Evolutionary conservation across 2,797 vertebrate genomes (phyloP).

Genomic region (Molothrus ater): DNA sequence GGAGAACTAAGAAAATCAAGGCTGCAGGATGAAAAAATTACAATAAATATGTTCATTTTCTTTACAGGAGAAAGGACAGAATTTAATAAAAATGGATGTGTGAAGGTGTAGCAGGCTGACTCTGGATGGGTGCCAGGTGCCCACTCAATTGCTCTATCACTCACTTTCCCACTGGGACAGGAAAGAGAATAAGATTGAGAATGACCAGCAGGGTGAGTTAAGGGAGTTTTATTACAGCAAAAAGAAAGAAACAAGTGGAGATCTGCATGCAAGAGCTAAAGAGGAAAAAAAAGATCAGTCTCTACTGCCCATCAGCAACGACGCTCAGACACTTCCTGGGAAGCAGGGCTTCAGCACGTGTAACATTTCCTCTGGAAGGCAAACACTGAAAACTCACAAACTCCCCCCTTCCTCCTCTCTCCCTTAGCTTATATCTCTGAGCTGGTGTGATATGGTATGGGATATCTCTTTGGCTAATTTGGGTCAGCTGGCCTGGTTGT

Average conservation of each 20-base stretch:
- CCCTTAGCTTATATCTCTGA: not conserved
- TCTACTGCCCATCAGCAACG: not conserved
- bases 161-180: not conserved
- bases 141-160: not conserved
- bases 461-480: not conserved
- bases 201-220: not conserved
- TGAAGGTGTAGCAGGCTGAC: not conserved
- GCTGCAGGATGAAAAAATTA: not conserved
- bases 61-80: not conserved
- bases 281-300: not conserved
- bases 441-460: not conserved
- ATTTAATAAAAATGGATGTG: not conserved
- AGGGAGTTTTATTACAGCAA: not conserved
- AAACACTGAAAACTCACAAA: not conserved
- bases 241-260: not conserved
- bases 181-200: not conserved
- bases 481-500: not conserved
- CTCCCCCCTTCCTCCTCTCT: not conserved
- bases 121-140: too few relatives aligned
- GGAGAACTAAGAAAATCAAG: not conserved
- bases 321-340: rapidly evolving
- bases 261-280: not conserved
- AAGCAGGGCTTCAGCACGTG: rapidly evolving
- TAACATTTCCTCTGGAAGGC: not conserved
- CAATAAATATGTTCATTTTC: not conserved